A percentile compares a stretch with the other conserved stretches of the same genome.
phyloP scores from a whole-genome alignment of 2,797 vertebrate genomes.

The Rhyacichthys aspro region DNA sequence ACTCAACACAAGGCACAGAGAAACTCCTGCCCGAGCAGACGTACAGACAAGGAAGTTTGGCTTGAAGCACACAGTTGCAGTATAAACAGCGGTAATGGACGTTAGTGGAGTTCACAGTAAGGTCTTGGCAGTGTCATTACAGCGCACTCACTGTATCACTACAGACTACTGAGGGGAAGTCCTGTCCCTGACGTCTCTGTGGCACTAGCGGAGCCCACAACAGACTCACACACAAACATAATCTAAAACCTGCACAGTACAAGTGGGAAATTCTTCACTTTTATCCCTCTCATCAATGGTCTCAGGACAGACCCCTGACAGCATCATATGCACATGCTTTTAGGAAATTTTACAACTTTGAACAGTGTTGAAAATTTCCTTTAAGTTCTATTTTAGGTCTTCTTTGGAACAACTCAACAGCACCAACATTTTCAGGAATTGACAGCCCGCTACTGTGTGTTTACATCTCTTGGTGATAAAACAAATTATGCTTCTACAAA shows the following conservation, averaged over 20 bases:
- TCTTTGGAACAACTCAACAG: neutral
- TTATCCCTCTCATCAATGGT: no score
- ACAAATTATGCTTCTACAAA: neutral
- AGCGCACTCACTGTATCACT: slow-evolving; percentile 8
- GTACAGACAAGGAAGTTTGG: slow-evolving; percentile 30
- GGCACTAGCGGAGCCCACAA: slow-evolving; percentile 49
- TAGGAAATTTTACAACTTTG: slow-evolving; percentile 12
- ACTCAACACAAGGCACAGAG: slow-evolving; percentile 31
- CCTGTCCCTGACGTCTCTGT: slow-evolving; percentile 58
- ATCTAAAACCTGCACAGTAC: no score
- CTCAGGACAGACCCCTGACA: no score
- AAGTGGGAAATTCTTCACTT: no score
- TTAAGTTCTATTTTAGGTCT: neutral
- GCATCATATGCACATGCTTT: slow-evolving; percentile 20
- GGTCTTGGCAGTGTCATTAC: slow-evolving; percentile 36
- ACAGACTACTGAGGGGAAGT: slow-evolving; percentile 32
- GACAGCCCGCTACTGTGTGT: neutral
- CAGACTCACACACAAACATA: no score
- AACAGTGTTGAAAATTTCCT: neutral
- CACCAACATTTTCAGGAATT: neutral
- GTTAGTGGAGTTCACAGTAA: slow-evolving; percentile 12
- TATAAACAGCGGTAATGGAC: slow-evolving; percentile 33
- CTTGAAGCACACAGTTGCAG: slow-evolving; percentile 31
- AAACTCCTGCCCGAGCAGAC: slow-evolving; percentile 37
- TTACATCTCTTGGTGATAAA: neutral